These are phyloP conservation scores for Cotesia glomerata DNA, from an alignment of 1,140 invertebrate genomes.

Conservation along the genomic window DNA sequence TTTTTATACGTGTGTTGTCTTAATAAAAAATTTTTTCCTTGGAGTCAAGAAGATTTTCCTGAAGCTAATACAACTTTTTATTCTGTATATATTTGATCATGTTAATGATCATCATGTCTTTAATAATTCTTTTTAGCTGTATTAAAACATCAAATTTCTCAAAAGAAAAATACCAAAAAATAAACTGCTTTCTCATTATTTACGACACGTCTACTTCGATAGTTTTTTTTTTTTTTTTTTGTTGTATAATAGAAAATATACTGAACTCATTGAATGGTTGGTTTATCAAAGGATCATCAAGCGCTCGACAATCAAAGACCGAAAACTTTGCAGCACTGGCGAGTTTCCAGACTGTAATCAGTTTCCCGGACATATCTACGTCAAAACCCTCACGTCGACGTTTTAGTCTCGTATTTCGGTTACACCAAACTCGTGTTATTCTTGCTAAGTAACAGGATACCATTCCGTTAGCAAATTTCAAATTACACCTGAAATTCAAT, in stretches of 20 bases:
- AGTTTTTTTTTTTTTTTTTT: too few species aligned
- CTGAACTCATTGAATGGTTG: background rate
- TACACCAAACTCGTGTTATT: constrained; percentile 14
- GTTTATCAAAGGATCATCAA: background rate
- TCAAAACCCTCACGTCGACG: constrained; percentile 1
- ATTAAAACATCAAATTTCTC: too few species aligned
- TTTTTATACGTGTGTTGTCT: too few species aligned
- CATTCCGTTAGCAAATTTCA: background rate
- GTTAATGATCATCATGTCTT: too few species aligned
- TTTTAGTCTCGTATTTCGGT: constrained; percentile 8
- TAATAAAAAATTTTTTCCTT: too few species aligned
- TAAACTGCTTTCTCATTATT: too few species aligned
- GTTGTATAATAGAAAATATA: background rate
- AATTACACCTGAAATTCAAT: constrained; percentile 1
- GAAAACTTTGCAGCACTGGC: constrained; percentile 24
- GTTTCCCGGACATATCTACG: constrained; percentile 25
- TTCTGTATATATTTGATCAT: too few species aligned
- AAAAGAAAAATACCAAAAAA: too few species aligned
- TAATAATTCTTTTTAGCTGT: too few species aligned
- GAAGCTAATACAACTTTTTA: too few species aligned
- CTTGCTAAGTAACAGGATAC: constrained; percentile 15
- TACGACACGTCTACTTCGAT: too few species aligned
- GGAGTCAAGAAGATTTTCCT: too few species aligned
- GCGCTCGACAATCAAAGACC: constrained; percentile 31
- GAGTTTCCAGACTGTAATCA: constrained; percentile 31